Percentiles rank a stretch among this genome's conserved stretches.
These are phyloP conservation scores for Poeciliopsis infans DNA, from an alignment of 2,797 vertebrate genomes.

Conservation along the genomic window DNA sequence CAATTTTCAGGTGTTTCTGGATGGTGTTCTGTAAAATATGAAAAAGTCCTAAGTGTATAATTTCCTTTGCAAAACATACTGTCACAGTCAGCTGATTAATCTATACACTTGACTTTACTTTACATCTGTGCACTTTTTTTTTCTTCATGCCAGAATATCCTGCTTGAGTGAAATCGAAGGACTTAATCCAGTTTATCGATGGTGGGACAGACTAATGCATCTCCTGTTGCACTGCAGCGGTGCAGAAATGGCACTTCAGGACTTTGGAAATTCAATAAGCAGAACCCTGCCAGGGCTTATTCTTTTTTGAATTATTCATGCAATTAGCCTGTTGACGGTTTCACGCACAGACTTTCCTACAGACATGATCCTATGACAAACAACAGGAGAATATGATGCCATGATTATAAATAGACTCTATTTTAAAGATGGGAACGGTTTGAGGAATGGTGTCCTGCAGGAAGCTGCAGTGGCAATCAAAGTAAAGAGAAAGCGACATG, in stretches of 20 bases:
- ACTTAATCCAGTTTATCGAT: conserved; percentile 43
- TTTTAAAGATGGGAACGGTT: conserved; percentile 2
- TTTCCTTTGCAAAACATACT: not conserved
- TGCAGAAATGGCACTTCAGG: conserved; percentile 42
- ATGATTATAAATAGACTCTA: not conserved
- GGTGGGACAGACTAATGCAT: conserved; percentile 16
- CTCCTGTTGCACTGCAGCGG: conserved; percentile 16
- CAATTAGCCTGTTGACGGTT: conserved; percentile 61
- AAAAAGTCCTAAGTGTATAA: not conserved
- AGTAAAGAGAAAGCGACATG: conserved; percentile 4
- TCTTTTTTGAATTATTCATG: conserved; percentile 72
- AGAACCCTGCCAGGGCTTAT: conserved; percentile 43
- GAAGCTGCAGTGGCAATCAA: not conserved
- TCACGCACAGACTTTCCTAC: conserved; percentile 16
- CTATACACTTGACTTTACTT: not conserved
- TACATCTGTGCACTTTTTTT: conserved; percentile 2
- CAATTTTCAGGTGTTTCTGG: not conserved
- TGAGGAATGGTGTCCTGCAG: conserved; percentile 11
- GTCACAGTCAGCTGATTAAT: not conserved
- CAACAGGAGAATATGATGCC: not conserved
- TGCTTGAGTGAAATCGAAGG: conserved; percentile 52
- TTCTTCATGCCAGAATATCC: conserved; percentile 4
- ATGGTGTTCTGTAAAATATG: too few species aligned
- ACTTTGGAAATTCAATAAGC: conserved; percentile 57
- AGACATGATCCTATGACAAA: conserved; percentile 3